These are phyloP conservation scores for Sphaerophoria taeniata DNA, from an alignment of 2,888 invertebrate genomes.

Conservation along the genomic window DNA sequence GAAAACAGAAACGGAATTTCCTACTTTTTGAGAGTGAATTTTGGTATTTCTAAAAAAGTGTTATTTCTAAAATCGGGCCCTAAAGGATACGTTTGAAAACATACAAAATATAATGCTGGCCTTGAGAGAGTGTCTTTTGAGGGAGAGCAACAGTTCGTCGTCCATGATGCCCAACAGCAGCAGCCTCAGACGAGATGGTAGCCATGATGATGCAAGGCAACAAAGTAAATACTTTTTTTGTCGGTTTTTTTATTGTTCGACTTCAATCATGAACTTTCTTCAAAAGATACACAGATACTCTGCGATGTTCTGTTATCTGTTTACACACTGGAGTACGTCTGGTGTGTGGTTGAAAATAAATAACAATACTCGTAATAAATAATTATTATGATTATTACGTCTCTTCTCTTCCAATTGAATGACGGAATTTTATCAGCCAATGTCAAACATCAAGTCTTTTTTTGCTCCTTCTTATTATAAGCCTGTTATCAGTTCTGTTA, in stretches of 20 bases:
- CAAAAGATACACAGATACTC: constrained; percentile 15
- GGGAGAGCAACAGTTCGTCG: constrained; percentile 56
- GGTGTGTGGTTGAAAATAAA: not conserved
- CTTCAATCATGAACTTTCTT: not conserved
- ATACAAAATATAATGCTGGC: constrained; percentile 51
- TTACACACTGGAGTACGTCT: constrained; percentile 55
- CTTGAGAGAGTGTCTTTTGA: constrained; percentile 63
- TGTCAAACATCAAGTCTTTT: constrained; percentile 27
- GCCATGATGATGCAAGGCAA: constrained; percentile 60
- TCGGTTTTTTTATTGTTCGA: not conserved
- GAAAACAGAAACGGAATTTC: constrained; percentile 2
- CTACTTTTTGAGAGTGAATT: not conserved
- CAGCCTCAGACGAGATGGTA: constrained; percentile 49
- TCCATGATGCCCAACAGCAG: constrained; percentile 35
- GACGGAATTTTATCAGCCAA: constrained; percentile 60
- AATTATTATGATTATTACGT: constrained; percentile 21
- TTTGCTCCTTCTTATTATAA: not conserved
- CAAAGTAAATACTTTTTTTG: constrained; percentile 60
- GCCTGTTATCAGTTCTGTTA: constrained; percentile 22
- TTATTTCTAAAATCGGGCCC: constrained; percentile 18
- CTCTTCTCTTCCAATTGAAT: constrained; percentile 17
- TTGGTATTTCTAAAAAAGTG: constrained; percentile 24
- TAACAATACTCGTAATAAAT: not conserved
- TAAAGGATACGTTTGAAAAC: constrained; percentile 52
- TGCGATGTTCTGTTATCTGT: constrained; percentile 44